These are phyloP conservation scores for Fragariocoptes setiger DNA, from an alignment of 1,140 invertebrate genomes.

Conservation along the genomic window DNA sequence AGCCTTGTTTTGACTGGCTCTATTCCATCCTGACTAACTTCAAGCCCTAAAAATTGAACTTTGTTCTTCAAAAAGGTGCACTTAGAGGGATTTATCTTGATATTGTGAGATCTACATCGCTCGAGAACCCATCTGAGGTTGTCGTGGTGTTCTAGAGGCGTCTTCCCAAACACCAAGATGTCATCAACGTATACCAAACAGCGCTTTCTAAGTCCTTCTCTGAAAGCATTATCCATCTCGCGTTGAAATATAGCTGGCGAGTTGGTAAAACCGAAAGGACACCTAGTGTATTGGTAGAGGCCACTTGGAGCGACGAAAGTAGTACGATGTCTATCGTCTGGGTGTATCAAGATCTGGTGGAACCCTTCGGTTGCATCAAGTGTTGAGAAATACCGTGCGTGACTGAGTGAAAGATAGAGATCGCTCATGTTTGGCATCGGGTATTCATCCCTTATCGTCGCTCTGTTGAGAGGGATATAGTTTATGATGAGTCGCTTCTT, in stretches of 20 bases:
- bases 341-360: background rate
- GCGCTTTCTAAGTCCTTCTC: background rate
- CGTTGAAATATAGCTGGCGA: conserved; percentile 22
- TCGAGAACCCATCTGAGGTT: too few relatives aligned
- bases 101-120: too few relatives aligned
- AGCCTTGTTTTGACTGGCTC: too few relatives aligned
- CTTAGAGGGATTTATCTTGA: too few relatives aligned
- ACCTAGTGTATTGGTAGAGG: conserved; percentile 15
- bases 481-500: conserved; percentile 14
- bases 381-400: background rate
- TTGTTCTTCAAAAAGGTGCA: too few relatives aligned
- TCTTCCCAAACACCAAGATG: background rate
- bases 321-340: background rate
- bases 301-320: conserved; percentile 10
- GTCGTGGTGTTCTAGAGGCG: too few relatives aligned
- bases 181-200: background rate
- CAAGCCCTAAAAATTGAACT: too few relatives aligned
- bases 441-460: conserved; percentile 1
- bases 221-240: conserved; percentile 17
- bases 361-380: background rate
- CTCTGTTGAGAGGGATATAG: conserved; percentile 1
- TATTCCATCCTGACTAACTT: too few relatives aligned
- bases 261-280: conserved; percentile 20
- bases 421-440: conserved; percentile 3
- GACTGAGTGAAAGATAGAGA: background rate